A percentile compares a stretch with the other conserved stretches of the same genome.
Evolutionary conservation across 1,140 invertebrate species (phyloP).

Genomic region (Zaprionus nigranus): DNA sequence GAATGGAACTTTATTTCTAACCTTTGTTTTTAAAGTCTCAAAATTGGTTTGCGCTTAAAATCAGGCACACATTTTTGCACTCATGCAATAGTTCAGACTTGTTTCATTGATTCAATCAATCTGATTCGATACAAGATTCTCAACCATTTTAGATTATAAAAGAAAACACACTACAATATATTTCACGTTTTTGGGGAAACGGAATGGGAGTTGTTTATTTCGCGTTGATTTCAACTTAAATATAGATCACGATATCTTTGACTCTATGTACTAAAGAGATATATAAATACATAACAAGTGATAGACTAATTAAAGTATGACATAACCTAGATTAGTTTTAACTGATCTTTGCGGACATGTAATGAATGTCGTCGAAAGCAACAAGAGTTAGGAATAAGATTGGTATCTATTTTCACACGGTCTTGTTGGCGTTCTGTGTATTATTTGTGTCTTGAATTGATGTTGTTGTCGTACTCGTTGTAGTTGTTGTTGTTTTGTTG

Average conservation of each 20-base stretch:
- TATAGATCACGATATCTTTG: constrained; percentile 80
- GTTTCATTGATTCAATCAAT: too few relatives aligned
- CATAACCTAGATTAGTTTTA: constrained; percentile 56
- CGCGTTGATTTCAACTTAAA: constrained; percentile 63
- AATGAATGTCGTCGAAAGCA: constrained; percentile 17
- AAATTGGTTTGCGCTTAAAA: too few relatives aligned
- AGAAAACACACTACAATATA: not conserved
- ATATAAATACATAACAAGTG: constrained; percentile 77
- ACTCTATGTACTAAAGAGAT: constrained; percentile 75
- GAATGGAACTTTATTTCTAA: too few relatives aligned
- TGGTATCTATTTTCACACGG: constrained; percentile 37
- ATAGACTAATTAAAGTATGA: constrained; percentile 66
- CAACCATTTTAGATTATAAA: not conserved
- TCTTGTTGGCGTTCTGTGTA: constrained; percentile 57
- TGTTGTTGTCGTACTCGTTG: constrained; percentile 14
- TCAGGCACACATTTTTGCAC: too few relatives aligned
- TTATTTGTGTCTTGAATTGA: constrained; percentile 55
- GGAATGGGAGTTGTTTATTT: constrained; percentile 43
- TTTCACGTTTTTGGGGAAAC: not conserved
- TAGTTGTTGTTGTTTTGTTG: constrained; percentile 20
- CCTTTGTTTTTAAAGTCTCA: too few relatives aligned
- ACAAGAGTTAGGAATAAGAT: constrained; percentile 13
- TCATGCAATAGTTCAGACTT: too few relatives aligned
- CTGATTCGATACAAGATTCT: too few relatives aligned
- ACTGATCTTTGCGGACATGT: constrained; percentile 58